A percentile compares a stretch with the other conserved stretches of the same genome.
Conservation (phyloP, 2,888 invertebrate species). For the Thumatha senex region DNA sequence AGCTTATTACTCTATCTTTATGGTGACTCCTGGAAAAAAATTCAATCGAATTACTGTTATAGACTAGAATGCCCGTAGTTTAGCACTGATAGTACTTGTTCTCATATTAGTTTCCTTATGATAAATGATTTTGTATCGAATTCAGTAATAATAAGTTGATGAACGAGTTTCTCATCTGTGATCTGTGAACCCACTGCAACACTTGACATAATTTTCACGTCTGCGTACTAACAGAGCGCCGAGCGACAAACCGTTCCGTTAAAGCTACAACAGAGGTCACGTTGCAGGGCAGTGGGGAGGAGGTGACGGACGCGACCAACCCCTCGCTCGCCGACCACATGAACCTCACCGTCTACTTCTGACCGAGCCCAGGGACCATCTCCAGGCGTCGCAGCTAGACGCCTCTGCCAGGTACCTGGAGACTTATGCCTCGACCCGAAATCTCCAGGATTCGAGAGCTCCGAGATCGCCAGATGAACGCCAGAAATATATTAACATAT, state of each 20-base stretch:
- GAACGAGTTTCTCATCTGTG: background rate
- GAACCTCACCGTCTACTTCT: conserved; percentile 89
- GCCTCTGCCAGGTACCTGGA: background rate
- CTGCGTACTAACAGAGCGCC: conserved; percentile 13
- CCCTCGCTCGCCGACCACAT: conserved; percentile 80
- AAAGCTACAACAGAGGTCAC: conserved; percentile 35
- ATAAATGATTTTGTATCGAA: background rate
- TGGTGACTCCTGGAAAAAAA: too few relatives aligned
- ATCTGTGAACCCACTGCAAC: background rate
- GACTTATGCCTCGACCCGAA: background rate
- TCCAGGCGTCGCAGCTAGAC: too few relatives aligned
- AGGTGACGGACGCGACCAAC: conserved; percentile 65
- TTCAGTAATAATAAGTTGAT: background rate
- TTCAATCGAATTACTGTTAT: too few relatives aligned
- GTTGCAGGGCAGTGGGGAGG: conserved; percentile 62
- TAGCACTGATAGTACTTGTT: too few relatives aligned
- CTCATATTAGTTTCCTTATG: background rate
- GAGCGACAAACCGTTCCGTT: conserved; percentile 16
- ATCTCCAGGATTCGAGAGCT: background rate
- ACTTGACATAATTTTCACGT: conserved; percentile 11
- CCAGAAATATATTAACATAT: background rate
- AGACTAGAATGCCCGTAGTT: too few relatives aligned
- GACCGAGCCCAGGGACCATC: conserved; percentile 34
- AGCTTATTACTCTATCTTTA: too few relatives aligned
- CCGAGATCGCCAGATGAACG: background rate